These are phyloP conservation scores for Ophioderma brevispina DNA, from an alignment of 35 echinoderm and acorn worm genomes.

Conservation along the genomic window DNA sequence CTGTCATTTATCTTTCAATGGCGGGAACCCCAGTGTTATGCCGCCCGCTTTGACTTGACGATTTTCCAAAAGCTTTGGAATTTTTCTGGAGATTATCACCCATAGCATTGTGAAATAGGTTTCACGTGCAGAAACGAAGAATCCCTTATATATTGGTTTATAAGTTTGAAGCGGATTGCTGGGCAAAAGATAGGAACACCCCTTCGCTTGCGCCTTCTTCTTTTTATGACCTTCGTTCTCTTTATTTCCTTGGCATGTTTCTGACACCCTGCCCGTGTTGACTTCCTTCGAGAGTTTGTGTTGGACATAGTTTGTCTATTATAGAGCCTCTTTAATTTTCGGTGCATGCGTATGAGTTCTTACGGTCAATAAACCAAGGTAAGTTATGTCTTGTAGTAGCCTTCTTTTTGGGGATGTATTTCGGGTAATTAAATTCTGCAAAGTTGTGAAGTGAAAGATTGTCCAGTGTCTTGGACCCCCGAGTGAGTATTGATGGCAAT, in stretches of 20 bases:
- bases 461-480: not conserved
- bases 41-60: not conserved
- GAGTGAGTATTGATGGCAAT: too few relatives aligned
- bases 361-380: conserved; percentile 25
- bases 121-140: not conserved
- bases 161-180: not conserved
- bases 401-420: conserved; percentile 20
- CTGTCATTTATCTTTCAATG: not conserved
- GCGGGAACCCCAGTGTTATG: not conserved
- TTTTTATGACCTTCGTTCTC: too few relatives aligned
- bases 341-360: not conserved
- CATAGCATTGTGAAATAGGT: not conserved
- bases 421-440: not conserved
- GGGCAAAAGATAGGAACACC: too few relatives aligned
- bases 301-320: not conserved
- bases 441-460: not conserved
- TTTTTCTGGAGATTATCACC: conserved; percentile 4
- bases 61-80: conserved; percentile 33
- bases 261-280: too few relatives aligned
- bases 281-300: too few relatives aligned
- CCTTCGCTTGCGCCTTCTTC: too few relatives aligned
- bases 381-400: not conserved
- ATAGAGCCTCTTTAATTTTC: not conserved
- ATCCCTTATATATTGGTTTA: not conserved
- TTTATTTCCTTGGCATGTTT: too few relatives aligned